phyloP scores from a whole-genome alignment of 2,113 vertebrate genomes.

The Tapirus terrestris region DNA sequence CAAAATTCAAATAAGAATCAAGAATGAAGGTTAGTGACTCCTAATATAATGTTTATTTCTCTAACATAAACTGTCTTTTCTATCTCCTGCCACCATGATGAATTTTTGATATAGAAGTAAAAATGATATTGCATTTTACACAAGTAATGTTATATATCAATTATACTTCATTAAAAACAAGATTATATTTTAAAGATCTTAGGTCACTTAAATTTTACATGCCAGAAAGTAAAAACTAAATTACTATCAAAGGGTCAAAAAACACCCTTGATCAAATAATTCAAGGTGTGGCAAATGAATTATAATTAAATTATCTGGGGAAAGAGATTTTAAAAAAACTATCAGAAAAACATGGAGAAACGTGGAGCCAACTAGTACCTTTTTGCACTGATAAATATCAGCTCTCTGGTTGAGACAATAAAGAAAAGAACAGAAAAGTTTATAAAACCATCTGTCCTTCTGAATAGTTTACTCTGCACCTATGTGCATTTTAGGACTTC shows the following conservation, averaged over 20 bases:
- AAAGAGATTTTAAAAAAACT: background rate
- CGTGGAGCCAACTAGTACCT: background rate
- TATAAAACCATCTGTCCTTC: background rate
- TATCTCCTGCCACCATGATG: background rate
- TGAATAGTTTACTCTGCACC: background rate
- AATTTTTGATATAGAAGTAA: background rate
- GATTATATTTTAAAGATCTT: background rate
- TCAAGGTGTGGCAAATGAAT: background rate
- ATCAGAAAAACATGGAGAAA: background rate
- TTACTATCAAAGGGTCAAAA: background rate
- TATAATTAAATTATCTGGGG: background rate
- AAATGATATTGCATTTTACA: background rate
- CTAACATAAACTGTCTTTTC: background rate
- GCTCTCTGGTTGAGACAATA: background rate
- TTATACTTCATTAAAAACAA: background rate
- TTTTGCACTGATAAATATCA: background rate
- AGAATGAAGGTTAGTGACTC: background rate
- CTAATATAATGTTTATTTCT: background rate
- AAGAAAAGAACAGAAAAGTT: background rate
- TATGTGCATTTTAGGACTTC: background rate
- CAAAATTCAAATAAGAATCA: conserved; percentile 2
- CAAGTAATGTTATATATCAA: no score
- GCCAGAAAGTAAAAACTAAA: conserved; percentile 17
- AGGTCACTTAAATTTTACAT: background rate
- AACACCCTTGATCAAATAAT: background rate